Evolutionary conservation across 1,140 invertebrate genomes (phyloP).

Genomic region (Drosophila baimaii): DNA sequence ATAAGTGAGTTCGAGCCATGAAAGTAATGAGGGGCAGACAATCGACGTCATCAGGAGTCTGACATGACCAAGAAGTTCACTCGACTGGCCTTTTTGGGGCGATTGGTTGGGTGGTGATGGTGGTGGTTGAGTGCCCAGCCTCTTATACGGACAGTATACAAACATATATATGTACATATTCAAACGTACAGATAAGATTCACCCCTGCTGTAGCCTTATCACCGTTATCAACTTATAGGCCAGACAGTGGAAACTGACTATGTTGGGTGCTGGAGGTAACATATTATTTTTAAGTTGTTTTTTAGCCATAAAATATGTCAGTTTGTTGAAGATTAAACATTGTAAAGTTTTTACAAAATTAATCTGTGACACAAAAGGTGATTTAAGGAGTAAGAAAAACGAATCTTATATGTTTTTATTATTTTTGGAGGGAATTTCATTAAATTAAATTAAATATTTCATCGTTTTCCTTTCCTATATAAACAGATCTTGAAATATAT

Average conservation of each 20-base stretch:
- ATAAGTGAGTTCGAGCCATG: constrained; percentile 22
- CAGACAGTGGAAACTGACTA: constrained; percentile 46
- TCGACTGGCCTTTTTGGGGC: constrained; percentile 8
- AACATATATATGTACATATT: constrained; percentile 1
- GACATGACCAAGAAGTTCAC: constrained; percentile 32
- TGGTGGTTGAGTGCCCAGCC: constrained; percentile 17
- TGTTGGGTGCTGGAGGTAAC: constrained; percentile 22
- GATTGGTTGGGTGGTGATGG: constrained; percentile 1
- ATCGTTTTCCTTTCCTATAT: neutral
- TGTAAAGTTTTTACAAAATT: neutral
- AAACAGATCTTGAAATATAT: neutral
- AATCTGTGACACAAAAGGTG: neutral
- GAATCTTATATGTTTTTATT: too few relatives aligned
- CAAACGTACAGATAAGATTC: constrained; percentile 20
- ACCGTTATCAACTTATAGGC: constrained; percentile 22
- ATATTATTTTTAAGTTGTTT: constrained; percentile 3
- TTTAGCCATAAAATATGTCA: neutral
- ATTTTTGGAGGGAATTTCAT: neutral
- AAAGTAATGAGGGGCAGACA: constrained; percentile 38
- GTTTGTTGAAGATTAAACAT: neutral
- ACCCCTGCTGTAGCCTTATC: constrained; percentile 34
- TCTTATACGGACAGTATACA: constrained; percentile 5
- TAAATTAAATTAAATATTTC: neutral
- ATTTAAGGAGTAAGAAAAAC: neutral
- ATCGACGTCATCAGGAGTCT: constrained; percentile 36